These are phyloP conservation scores for Tenthredo scrophulariae DNA, from an alignment of 2,888 invertebrate genomes.

Conservation along the genomic window DNA sequence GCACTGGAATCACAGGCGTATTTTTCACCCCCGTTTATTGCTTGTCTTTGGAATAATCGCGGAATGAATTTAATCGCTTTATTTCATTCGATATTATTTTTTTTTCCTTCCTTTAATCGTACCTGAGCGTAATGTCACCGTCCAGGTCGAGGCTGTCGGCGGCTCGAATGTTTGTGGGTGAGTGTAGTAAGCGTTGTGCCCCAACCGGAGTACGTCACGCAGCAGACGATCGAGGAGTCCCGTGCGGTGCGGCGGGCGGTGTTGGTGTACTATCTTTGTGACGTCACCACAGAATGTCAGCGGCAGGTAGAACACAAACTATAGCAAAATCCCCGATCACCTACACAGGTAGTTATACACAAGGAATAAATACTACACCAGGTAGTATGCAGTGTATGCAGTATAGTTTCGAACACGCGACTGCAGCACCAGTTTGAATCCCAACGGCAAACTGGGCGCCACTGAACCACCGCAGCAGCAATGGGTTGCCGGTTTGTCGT, in stretches of 20 bases:
- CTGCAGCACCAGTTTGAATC: constrained; percentile 39
- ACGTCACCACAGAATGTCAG: constrained; percentile 60
- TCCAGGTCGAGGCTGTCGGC: constrained; percentile 54
- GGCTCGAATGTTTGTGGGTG: constrained; percentile 49
- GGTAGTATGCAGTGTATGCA: not conserved
- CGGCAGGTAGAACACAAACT: constrained; percentile 52
- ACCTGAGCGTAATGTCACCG: constrained; percentile 43
- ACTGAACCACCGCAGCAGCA: constrained; percentile 5
- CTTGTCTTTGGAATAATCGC: not conserved
- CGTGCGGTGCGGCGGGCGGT: constrained; percentile 50
- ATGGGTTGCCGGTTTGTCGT: constrained; percentile 31
- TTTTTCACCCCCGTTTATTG: not conserved
- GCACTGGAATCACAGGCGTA: not conserved
- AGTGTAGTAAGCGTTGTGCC: constrained; percentile 47
- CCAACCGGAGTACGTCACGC: constrained; percentile 56
- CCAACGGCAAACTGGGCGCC: constrained; percentile 50
- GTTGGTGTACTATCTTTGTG: constrained; percentile 58
- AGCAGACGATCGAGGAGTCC: constrained; percentile 51
- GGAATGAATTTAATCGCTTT: not conserved
- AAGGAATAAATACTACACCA: not conserved
- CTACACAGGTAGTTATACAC: not conserved
- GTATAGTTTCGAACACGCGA: constrained; percentile 45
- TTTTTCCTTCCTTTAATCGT: not conserved
- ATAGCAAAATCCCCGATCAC: constrained; percentile 32
- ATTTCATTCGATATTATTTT: not conserved